phyloP scores from a whole-genome alignment of 2,113 vertebrate genomes.

The Tachysurus vachellii region DNA sequence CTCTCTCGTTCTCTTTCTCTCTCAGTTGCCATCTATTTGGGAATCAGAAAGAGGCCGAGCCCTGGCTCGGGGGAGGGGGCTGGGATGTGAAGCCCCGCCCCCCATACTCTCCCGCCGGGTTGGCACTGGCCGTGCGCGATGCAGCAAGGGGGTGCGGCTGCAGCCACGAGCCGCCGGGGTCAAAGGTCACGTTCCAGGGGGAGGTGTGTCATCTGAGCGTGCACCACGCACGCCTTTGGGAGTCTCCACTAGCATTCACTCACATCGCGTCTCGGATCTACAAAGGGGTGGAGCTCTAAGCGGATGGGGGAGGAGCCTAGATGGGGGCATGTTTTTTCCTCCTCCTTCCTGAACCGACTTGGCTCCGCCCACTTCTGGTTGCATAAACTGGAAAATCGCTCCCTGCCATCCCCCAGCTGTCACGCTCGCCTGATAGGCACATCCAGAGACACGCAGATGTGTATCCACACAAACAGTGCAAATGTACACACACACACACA shows the following conservation, averaged over 20 bases:
- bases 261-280: slow-evolving; percentile 85
- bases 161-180: slow-evolving; percentile 77
- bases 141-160: slow-evolving; percentile 81
- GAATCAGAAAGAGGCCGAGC: slow-evolving; percentile 86
- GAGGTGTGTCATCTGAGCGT: slow-evolving; percentile 89
- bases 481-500: slow-evolving; percentile 48
- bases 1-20: background rate
- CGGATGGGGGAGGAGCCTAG: slow-evolving; percentile 26
- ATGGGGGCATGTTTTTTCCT: slow-evolving; percentile 15
- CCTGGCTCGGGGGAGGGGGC: slow-evolving; percentile 78
- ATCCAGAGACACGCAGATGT: slow-evolving; percentile 41
- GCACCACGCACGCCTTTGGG: slow-evolving; percentile 82
- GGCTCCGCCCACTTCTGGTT: slow-evolving; percentile 54
- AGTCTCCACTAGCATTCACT: slow-evolving; percentile 84
- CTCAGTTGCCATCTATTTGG: slow-evolving; percentile 93
- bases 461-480: slow-evolving; percentile 8
- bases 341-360: slow-evolving; percentile 32
- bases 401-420: slow-evolving; percentile 36
- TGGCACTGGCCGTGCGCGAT: slow-evolving; percentile 83
- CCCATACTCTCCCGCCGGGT: slow-evolving; percentile 79
- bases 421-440: slow-evolving; percentile 51
- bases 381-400: slow-evolving; percentile 60
- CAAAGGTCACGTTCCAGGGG: slow-evolving; percentile 82
- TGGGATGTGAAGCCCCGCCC: slow-evolving; percentile 77
- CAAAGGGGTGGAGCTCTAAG: slow-evolving; percentile 82